These are phyloP conservation scores for Ypsolopha sequella DNA, from an alignment of 2,888 invertebrate genomes.

Conservation along the genomic window DNA sequence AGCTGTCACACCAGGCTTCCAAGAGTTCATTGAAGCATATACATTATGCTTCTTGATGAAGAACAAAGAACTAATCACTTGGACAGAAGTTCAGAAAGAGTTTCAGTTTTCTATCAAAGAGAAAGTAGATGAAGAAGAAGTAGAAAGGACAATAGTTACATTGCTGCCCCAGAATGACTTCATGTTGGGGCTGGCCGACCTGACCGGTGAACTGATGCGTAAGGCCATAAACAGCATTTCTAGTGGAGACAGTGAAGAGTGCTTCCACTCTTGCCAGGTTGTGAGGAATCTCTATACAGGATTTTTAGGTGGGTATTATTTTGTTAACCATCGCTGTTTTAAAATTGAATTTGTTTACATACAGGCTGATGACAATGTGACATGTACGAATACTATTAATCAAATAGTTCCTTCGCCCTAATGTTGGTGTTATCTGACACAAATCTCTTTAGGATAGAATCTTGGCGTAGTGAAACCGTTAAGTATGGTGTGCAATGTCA, in stretches of 20 bases:
- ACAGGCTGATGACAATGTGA: too few relatives aligned
- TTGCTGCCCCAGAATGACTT: constrained; percentile 64
- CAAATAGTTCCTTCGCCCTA: too few relatives aligned
- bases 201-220: constrained; percentile 93
- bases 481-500: too few relatives aligned
- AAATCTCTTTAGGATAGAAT: too few relatives aligned
- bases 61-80: constrained; percentile 70
- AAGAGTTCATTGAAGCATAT: constrained; percentile 90
- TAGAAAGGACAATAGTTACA: constrained; percentile 29
- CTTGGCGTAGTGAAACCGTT: too few relatives aligned
- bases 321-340: background rate
- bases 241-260: constrained; percentile 79
- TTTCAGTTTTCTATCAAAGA: constrained; percentile 47
- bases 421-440: too few relatives aligned
- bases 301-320: constrained; percentile 61
- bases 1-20: constrained; percentile 61
- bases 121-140: constrained; percentile 17
- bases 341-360: too few relatives aligned
- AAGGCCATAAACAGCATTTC: constrained; percentile 87
- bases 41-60: constrained; percentile 81
- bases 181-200: constrained; percentile 85
- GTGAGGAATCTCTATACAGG: constrained; percentile 77
- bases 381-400: too few relatives aligned
- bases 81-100: constrained; percentile 67
- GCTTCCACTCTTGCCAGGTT: constrained; percentile 78